Conservation (phyloP, 2,113 vertebrate genomes). For the Cervus canadensis region DNA sequence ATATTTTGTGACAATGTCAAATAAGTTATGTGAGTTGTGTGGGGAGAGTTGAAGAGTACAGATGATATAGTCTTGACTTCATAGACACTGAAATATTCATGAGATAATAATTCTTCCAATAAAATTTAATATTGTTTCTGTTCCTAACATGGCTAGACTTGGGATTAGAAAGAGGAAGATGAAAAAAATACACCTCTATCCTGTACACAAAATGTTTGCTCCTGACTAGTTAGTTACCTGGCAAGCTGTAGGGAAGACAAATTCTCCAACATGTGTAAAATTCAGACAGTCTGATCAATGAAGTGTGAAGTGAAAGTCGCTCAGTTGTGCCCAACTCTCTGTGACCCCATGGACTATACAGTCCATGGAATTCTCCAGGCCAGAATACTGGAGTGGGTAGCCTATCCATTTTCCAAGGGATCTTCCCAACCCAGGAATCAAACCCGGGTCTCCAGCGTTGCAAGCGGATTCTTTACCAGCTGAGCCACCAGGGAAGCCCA, state of each 20-base stretch:
- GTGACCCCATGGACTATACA: not conserved
- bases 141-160: not conserved
- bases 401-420: not conserved
- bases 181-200: not conserved
- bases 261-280: not conserved
- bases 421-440: not conserved
- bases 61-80: not conserved
- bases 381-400: not conserved
- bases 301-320: not conserved
- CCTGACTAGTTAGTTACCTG: not conserved
- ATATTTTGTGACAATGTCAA: not conserved
- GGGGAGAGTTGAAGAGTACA: not conserved
- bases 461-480: not conserved
- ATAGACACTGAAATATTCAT: not conserved
- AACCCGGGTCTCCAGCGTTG: not conserved
- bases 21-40: not conserved
- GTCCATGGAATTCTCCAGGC: not conserved
- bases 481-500: not conserved
- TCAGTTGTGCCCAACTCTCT: not conserved
- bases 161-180: not conserved
- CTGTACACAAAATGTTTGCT: not conserved
- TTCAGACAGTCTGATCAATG: constrained; percentile 11
- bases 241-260: not conserved
- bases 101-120: constrained; percentile 3
- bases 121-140: not conserved